Percentiles rank a stretch among this genome's conserved stretches.
Evolutionary conservation across 2,797 vertebrate species (phyloP).

Genomic region (Chrosomus eos): DNA sequence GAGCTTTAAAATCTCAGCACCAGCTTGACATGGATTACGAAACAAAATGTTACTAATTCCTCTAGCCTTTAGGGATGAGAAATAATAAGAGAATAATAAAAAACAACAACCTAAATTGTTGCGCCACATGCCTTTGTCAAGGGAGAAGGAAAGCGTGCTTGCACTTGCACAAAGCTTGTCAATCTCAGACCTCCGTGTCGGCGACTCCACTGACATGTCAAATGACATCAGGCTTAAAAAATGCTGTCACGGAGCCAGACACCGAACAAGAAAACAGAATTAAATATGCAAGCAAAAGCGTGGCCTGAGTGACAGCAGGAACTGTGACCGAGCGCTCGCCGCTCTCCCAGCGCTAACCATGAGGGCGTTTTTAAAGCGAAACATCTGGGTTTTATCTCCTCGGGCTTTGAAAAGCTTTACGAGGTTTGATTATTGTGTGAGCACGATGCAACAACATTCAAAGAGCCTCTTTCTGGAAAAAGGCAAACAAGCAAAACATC

Average conservation of each 20-base stretch:
- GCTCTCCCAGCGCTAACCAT: not conserved
- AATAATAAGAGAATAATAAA: slow-evolving; percentile 70
- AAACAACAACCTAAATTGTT: slow-evolving; percentile 71
- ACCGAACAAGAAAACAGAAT: slow-evolving; percentile 17
- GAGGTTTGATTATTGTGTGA: not conserved
- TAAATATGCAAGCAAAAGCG: slow-evolving; percentile 28
- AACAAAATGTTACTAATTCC: slow-evolving; percentile 64
- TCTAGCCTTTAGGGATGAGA: slow-evolving; percentile 54
- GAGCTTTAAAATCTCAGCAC: slow-evolving; percentile 62
- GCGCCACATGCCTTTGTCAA: slow-evolving; percentile 61
- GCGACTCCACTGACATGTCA: slow-evolving; percentile 20
- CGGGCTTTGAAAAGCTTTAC: slow-evolving; percentile 3
- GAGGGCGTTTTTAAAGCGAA: not conserved
- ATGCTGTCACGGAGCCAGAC: slow-evolving; percentile 31
- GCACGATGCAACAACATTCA: slow-evolving; percentile 1
- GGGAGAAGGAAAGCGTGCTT: too few species aligned
- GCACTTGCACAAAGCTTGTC: slow-evolving; percentile 61
- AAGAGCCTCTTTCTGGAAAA: slow-evolving; percentile 23
- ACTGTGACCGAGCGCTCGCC: not conserved
- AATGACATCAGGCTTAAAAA: slow-evolving; percentile 33
- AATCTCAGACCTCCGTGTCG: slow-evolving; percentile 51
- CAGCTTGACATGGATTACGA: slow-evolving; percentile 66
- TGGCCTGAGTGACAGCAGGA: slow-evolving; percentile 21
- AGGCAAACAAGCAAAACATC: slow-evolving; percentile 24
- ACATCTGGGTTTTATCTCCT: slow-evolving; percentile 25